These are phyloP conservation scores for Hormaphis cornu DNA, from an alignment of 1,140 invertebrate genomes.

Conservation along the genomic window DNA sequence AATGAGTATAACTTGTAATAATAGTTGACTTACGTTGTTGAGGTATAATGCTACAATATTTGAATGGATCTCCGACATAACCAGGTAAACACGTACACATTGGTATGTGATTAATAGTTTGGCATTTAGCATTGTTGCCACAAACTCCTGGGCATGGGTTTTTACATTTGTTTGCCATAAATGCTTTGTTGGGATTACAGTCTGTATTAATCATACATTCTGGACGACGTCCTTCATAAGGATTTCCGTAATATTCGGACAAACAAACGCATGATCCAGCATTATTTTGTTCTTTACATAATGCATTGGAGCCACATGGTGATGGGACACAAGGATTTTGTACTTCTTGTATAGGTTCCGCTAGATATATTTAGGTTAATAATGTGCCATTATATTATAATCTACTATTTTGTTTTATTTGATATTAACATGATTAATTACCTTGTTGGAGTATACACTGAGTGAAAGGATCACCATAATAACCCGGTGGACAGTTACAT, in stretches of 20 bases:
- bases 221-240: constrained; percentile 63
- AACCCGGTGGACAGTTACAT: constrained; percentile 43
- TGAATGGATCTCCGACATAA: constrained; percentile 57
- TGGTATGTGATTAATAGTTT: constrained; percentile 55
- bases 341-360: constrained; percentile 38
- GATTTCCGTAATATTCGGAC: constrained; percentile 62
- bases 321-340: constrained; percentile 60
- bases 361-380: constrained; percentile 26
- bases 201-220: constrained; percentile 68
- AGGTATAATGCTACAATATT: constrained; percentile 47
- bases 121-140: constrained; percentile 60
- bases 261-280: constrained; percentile 60
- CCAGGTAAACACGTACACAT: constrained; percentile 52
- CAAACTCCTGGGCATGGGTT: constrained; percentile 72
- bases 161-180: constrained; percentile 65
- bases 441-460: constrained; percentile 39
- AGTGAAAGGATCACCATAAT: constrained; percentile 43
- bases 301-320: constrained; percentile 64
- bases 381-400: too few species aligned
- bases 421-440: constrained; percentile 3
- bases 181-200: constrained; percentile 58
- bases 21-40: constrained; percentile 36
- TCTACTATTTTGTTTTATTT: constrained; percentile 9
- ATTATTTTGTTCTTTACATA: constrained; percentile 56
- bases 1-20: not conserved